Evolutionary conservation across 2,888 invertebrate genomes (phyloP).

Genomic region (Pterobdella sp.): DNA sequence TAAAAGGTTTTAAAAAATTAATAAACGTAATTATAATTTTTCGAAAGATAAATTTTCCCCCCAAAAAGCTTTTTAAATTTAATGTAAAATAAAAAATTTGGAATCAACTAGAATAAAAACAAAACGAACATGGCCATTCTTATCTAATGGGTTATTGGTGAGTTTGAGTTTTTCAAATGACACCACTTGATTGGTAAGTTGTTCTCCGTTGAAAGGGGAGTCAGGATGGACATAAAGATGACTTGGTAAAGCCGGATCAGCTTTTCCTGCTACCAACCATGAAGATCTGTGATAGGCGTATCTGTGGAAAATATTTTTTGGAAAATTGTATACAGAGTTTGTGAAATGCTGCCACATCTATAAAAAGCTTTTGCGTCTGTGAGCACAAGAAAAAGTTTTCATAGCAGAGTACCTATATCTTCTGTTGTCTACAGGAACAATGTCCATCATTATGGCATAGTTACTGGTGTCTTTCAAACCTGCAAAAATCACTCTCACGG

Average conservation of each 20-base stretch:
- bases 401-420: constrained; percentile 52
- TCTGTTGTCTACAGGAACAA: constrained; percentile 91
- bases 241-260: constrained; percentile 85
- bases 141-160: constrained; percentile 86
- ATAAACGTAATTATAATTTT: background rate
- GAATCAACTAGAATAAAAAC: no score
- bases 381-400: background rate
- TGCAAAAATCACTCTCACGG: constrained; percentile 79
- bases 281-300: constrained; percentile 97
- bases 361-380: background rate
- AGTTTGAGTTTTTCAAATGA: constrained; percentile 97
- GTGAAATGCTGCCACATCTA: no score
- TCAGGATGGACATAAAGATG: constrained; percentile 92
- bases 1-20: background rate
- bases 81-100: no score
- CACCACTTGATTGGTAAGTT: constrained; percentile 83
- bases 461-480: constrained; percentile 56
- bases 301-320: constrained; percentile 50
- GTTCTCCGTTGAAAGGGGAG: constrained; percentile 88
- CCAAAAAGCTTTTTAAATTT: no score
- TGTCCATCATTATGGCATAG: constrained; percentile 88
- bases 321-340: no score
- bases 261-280: constrained; percentile 92
- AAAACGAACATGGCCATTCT: constrained; percentile 47
- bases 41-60: no score